Evolutionary conservation across 1,140 invertebrate genomes (phyloP), one percentile per base, ranked within the genome.

Genomic region (Papilio machaon): DNA sequence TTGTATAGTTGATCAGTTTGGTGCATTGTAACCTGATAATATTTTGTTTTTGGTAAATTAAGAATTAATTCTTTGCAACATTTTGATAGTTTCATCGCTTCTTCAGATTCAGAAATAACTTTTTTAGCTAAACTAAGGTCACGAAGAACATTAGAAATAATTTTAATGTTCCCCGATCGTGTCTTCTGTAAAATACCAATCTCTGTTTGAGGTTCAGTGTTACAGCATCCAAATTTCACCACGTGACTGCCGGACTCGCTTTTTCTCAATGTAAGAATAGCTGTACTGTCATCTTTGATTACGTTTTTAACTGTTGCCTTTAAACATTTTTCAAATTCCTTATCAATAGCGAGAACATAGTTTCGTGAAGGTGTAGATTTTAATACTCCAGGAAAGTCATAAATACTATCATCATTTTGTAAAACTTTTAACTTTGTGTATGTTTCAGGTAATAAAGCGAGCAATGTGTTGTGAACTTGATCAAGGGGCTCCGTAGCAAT

Each of bases 251-350:
- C 84, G 9, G 88, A 89, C 23, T 46, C 9, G 46, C 83, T 87
- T 81, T 82, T 85, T 17, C 52, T 77, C n/a, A 92, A 83, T 64
- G 85, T 75, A 9, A 88, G 81, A 58, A 80, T 83, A 79, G 84
- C 76, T 49, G 83, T 67, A n/a, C 77, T 82, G 30, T 88, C 79
- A 11, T 87, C 76, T 8, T 77, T 81, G 43, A 90, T 73, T 73
- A 81, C 52, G 35, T 87, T 78, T 47, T 85, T 85, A 15, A 92
- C 81, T 17, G 80, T 83, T 83, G 88, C 35, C 35, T 79, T 88
- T 23, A 85, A 85, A 17, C 49, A 49, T 77, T 83, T 91, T 86
- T 93, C 89, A 82, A 86, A 92, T 85, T 93, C 91, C 84, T 91
- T 91, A 74, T 94, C 89, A 43, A 92, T 80, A 43, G 91, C 74